phyloP scores from a whole-genome alignment of 2,888 invertebrate genomes.

The Ochropleura plecta region DNA sequence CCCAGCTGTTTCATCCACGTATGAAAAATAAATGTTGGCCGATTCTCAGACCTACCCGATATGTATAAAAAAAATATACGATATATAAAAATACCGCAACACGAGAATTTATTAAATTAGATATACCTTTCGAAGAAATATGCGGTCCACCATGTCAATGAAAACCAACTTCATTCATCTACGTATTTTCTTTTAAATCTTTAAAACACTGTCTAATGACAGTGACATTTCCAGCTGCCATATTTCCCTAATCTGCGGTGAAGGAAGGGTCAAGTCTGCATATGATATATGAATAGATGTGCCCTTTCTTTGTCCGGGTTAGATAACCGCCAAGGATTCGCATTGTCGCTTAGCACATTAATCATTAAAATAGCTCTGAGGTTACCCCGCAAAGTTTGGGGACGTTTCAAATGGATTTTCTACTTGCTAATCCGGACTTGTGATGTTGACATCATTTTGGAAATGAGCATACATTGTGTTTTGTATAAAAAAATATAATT shows the following conservation, averaged over 20 bases:
- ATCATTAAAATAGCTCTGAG: conserved; percentile 81
- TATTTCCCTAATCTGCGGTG: conserved; percentile 63
- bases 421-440: conserved; percentile 50
- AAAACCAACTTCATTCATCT: background rate
- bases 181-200: no score
- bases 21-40: no score
- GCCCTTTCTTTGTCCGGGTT: conserved; percentile 82
- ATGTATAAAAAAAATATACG: no score
- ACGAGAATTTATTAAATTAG: no score
- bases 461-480: conserved; percentile 19
- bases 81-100: no score
- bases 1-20: no score
- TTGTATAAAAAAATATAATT: background rate
- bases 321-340: conserved; percentile 80
- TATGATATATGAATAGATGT: conserved; percentile 86
- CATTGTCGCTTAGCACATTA: conserved; percentile 84
- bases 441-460: conserved; percentile 51
- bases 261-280: conserved; percentile 87
- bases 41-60: no score
- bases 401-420: conserved; percentile 58
- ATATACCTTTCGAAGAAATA: no score
- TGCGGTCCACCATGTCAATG: no score
- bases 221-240: conserved; percentile 30
- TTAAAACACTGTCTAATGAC: no score
- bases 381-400: conserved; percentile 71